These are phyloP conservation scores for Cotesia glomerata DNA, from an alignment of 1,140 invertebrate genomes.

Conservation along the genomic window DNA sequence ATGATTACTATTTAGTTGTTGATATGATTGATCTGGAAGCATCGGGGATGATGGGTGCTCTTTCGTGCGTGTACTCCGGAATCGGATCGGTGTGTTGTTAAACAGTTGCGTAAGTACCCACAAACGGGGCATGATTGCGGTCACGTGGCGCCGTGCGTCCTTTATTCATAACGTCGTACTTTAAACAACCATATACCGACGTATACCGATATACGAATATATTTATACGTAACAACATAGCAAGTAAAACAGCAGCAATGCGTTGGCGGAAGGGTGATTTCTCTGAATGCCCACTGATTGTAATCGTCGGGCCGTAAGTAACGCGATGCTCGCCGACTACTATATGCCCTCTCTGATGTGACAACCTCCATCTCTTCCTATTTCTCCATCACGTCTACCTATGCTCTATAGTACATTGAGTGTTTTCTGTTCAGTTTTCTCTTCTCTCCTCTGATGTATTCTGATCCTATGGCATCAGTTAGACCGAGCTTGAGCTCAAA, in stretches of 20 bases:
- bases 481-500: too few species aligned
- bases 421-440: too few species aligned
- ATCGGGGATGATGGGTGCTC: too few species aligned
- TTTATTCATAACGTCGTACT: conserved; percentile 29
- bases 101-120: conserved; percentile 56
- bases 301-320: conserved; percentile 61
- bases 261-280: conserved; percentile 53
- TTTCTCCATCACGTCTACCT: too few species aligned
- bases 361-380: neutral
- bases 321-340: conserved; percentile 35
- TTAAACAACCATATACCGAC: neutral
- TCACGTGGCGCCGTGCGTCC: conserved; percentile 59
- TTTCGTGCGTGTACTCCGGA: neutral
- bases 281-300: conserved; percentile 62
- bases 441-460: too few species aligned
- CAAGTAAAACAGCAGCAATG: conserved; percentile 34
- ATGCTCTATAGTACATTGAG: too few species aligned
- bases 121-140: conserved; percentile 61
- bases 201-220: conserved; percentile 2
- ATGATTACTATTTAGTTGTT: too few species aligned
- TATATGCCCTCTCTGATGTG: neutral
- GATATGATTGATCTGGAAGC: too few species aligned
- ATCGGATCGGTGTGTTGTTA: conserved; percentile 44
- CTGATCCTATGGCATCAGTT: too few species aligned
- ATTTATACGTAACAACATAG: conserved; percentile 25